Base-by-base conservation (phyloP, 2,797 vertebrate species). In the Betta splendens region DNA sequence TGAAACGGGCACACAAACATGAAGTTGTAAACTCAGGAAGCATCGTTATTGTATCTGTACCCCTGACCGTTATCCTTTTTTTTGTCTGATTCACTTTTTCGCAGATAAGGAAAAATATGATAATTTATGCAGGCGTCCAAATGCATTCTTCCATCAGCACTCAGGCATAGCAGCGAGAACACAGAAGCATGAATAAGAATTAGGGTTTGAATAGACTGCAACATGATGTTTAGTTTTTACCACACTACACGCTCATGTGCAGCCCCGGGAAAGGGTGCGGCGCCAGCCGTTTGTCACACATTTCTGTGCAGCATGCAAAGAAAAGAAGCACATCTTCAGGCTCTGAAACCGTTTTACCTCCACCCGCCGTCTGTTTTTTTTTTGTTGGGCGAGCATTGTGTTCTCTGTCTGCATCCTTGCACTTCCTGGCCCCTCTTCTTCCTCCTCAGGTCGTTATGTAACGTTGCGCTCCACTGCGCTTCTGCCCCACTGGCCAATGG, bases 401-500 rank as follows among this genome's bases (percentile, higher is more conserved):
- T 87, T 83, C 90, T 79, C 69, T 76, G 83, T 81, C 74, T 80
- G 71, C 79, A 78, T 79, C 61, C 48, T 48, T 80, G 57, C 64
- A 66, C 77, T 79, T 80, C 59, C 47, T 79, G 48, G 65, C 49
- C 62, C 57, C 48, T 69, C 62, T 75, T 74, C 62, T 43, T 58
- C 56, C 21, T 70, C 72, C 32, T 66, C 72, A 64, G 43, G 33
- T 69, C 1, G 45, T 91, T 91, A 90, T 86, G 81, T 87, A 89
- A 91, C 72, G 15, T 71, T 82, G 80, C 80, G 59, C 73, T 87
- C 65, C 77, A 79, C 77, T 84, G 81, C 71, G 70, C 61, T 74
- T 78, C 64, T 77, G 72, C 72, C 70, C 33, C 56, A 69, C 72
- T 75, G 62, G 72, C 74, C 36, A 72, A 79, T 64, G 53, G 59